phyloP scores from a whole-genome alignment of 2,888 invertebrate species.

The Entomobrya multifasciata region DNA sequence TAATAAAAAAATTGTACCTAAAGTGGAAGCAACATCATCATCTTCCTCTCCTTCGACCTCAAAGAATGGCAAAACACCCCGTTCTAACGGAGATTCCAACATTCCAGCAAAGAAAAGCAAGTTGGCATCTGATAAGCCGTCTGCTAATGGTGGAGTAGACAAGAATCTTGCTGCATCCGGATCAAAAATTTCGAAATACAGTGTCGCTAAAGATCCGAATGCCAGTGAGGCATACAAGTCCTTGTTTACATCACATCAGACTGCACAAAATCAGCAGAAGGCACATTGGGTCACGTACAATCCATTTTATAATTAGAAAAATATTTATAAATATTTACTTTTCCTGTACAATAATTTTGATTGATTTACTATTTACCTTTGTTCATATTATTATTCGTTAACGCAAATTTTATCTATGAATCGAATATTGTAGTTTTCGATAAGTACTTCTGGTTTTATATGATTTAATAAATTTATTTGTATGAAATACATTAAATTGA shows the following conservation, averaged over 20 bases:
- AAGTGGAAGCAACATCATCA: constrained; percentile 5
- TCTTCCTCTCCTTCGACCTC: constrained; percentile 23
- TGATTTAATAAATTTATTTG: too few species aligned
- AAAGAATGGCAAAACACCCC: too few species aligned
- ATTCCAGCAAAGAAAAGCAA: constrained; percentile 68
- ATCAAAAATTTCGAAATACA: constrained; percentile 83
- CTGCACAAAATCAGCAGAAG: constrained; percentile 91
- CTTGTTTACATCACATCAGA: constrained; percentile 94
- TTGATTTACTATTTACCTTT: too few species aligned
- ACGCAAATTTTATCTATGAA: too few species aligned
- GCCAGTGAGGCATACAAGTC: constrained; percentile 96
- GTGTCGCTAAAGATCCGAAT: constrained; percentile 94
- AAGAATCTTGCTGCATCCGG: constrained; percentile 64
- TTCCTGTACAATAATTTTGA: too few species aligned
- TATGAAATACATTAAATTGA: too few species aligned
- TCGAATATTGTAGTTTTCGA: too few species aligned
- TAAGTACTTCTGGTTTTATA: too few species aligned
- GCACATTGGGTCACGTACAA: constrained; percentile 99
- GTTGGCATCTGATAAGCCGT: constrained; percentile 9
- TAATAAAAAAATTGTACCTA: constrained; percentile 54
- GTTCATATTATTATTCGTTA: too few species aligned
- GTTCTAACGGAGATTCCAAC: background rate
- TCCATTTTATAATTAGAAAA: constrained; percentile 94
- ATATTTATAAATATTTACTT: too few species aligned
- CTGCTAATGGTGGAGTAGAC: constrained; percentile 1